phyloP scores from a whole-genome alignment of 2,797 vertebrate genomes.

The Spinibarbus caldwelli region DNA sequence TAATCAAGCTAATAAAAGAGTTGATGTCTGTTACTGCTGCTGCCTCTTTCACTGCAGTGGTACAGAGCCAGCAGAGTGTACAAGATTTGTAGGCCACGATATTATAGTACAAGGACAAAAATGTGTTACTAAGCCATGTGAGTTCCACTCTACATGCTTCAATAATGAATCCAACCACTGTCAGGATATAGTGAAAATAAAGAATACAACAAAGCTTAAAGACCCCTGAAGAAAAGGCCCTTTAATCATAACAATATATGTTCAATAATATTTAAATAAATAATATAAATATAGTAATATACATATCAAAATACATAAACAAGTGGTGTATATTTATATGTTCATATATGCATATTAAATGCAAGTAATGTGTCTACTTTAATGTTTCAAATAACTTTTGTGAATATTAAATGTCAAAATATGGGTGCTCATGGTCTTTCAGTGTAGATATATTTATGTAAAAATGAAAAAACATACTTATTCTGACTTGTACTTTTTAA shows the following conservation, averaged over 20 bases:
- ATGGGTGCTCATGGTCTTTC: background rate
- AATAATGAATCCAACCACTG: background rate
- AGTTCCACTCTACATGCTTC: background rate
- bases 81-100: background rate
- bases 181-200: background rate
- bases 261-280: background rate
- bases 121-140: conserved; percentile 3
- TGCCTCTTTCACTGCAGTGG: background rate
- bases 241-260: background rate
- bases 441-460: too few relatives aligned
- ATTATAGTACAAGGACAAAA: background rate
- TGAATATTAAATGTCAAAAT: too few relatives aligned
- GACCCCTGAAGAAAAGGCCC: background rate
- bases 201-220: too few relatives aligned
- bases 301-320: too few relatives aligned
- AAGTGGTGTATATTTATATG: too few relatives aligned
- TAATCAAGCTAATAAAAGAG: background rate
- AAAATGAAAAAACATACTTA: too few relatives aligned
- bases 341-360: background rate
- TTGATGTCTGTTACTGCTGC: background rate
- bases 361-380: background rate
- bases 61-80: background rate
- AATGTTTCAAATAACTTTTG: background rate
- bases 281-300: too few relatives aligned
- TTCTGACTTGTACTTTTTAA: background rate